These are phyloP conservation scores for Netelia inedita DNA, from an alignment of 2,888 invertebrate genomes.

Conservation along the genomic window DNA sequence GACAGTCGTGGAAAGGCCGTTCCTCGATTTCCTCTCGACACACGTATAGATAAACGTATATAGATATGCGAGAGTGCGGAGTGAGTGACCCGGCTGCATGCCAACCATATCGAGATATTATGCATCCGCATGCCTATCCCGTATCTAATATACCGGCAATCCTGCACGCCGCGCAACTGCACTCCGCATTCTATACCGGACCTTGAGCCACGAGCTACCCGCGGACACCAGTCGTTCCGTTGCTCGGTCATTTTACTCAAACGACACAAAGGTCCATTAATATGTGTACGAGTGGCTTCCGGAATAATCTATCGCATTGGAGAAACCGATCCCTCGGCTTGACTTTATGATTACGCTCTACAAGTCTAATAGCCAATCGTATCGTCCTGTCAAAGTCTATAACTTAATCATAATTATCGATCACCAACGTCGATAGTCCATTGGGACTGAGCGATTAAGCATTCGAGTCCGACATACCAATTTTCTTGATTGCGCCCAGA, in stretches of 20 bases:
- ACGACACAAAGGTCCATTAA: background rate
- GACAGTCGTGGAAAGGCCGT: background rate
- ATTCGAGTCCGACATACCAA: too few relatives aligned
- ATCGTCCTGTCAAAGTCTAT: too few relatives aligned
- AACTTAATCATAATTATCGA: too few relatives aligned
- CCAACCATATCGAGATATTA: slow-evolving; percentile 19
- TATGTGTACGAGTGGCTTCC: background rate
- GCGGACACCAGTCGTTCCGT: background rate
- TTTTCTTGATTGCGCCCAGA: too few relatives aligned
- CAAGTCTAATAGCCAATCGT: too few relatives aligned
- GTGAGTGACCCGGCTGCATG: slow-evolving; percentile 23
- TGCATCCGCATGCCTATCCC: slow-evolving; percentile 21
- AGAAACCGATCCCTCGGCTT: too few relatives aligned
- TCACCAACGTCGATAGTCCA: too few relatives aligned
- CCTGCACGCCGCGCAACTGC: slow-evolving; percentile 14
- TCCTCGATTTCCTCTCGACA: background rate
- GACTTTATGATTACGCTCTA: too few relatives aligned
- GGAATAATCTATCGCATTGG: too few relatives aligned
- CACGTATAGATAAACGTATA: slow-evolving; percentile 2
- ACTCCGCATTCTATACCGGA: slow-evolving; percentile 27
- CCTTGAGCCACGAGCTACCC: background rate
- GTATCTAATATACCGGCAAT: slow-evolving; percentile 29
- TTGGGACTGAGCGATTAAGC: too few relatives aligned
- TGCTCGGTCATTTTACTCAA: background rate
- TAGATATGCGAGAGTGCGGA: background rate